These are phyloP conservation scores for Melanotaenia pygmaea DNA, from an alignment of 2,797 vertebrate species.

Conservation along the genomic window DNA sequence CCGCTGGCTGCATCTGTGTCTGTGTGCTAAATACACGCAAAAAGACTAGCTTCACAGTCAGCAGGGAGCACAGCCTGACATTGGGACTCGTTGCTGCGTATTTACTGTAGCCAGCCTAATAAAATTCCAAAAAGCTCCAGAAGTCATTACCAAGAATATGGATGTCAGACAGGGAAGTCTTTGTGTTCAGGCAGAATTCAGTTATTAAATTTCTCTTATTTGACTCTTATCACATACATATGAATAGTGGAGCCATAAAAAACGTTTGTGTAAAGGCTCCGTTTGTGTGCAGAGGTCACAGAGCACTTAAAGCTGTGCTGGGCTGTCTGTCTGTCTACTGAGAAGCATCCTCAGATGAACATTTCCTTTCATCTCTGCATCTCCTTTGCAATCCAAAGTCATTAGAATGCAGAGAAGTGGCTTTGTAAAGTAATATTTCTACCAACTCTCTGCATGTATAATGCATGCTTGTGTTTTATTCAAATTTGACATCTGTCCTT, in stretches of 20 bases:
- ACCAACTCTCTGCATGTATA: slow-evolving; percentile 37
- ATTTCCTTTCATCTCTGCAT: slow-evolving; percentile 45
- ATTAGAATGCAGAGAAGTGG: slow-evolving; percentile 45
- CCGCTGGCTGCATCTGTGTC: slow-evolving; percentile 77
- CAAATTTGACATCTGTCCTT: neutral
- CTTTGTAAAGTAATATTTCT: slow-evolving; percentile 22
- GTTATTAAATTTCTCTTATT: slow-evolving; percentile 17
- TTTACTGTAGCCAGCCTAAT: neutral
- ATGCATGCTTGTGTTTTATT: slow-evolving; percentile 30
- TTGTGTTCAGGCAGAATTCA: slow-evolving; percentile 10
- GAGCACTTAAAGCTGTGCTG: slow-evolving; percentile 51
- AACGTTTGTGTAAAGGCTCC: neutral
- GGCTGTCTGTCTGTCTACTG: slow-evolving; percentile 56
- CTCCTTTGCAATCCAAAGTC: slow-evolving; percentile 34
- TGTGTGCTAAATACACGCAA: slow-evolving; percentile 64
- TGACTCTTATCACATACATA: neutral
- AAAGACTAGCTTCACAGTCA: slow-evolving; percentile 67
- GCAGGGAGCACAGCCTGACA: slow-evolving; percentile 52
- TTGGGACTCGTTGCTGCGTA: slow-evolving; percentile 25
- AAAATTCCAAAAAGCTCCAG: neutral
- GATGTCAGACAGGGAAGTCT: slow-evolving; percentile 1
- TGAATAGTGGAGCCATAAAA: neutral
- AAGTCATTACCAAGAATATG: neutral
- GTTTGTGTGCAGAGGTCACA: slow-evolving; percentile 46
- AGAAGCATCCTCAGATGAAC: slow-evolving; percentile 58